Percentiles rank a stretch among this genome's conserved stretches.
Evolutionary conservation across 2,888 invertebrate species (phyloP).

Genomic region (Hedya salicella): DNA sequence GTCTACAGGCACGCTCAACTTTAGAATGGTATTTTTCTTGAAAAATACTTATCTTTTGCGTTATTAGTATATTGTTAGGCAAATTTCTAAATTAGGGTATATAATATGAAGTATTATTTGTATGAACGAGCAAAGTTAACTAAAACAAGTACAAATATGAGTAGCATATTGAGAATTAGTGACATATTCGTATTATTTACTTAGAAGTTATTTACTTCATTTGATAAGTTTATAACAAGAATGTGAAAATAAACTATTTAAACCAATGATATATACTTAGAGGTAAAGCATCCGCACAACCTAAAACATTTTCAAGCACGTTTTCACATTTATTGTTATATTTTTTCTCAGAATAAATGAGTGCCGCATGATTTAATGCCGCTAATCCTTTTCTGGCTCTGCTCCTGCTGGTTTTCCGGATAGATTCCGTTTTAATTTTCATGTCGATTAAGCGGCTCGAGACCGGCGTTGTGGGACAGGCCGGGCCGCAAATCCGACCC

Average conservation of each 20-base stretch:
- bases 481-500: conserved; percentile 60
- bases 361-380: conserved; percentile 32
- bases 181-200: too few relatives aligned
- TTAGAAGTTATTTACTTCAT: too few relatives aligned
- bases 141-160: too few relatives aligned
- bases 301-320: conserved; percentile 3
- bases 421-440: conserved; percentile 44
- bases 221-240: too few relatives aligned
- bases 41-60: too few relatives aligned
- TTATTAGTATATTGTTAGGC: too few relatives aligned
- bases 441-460: conserved; percentile 43
- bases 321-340: conserved; percentile 11
- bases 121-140: too few relatives aligned
- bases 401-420: conserved; percentile 29
- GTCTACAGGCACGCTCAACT: conserved; percentile 59
- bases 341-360: conserved; percentile 25
- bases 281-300: background rate
- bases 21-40: conserved; percentile 35
- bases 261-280: too few relatives aligned
- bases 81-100: too few relatives aligned
- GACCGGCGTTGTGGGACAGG: conserved; percentile 55
- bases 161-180: too few relatives aligned
- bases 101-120: too few relatives aligned
- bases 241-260: too few relatives aligned
- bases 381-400: conserved; percentile 40